A percentile compares a stretch with the other conserved stretches of the same genome.
Evolutionary conservation across 2,113 vertebrate genomes (phyloP).

Genomic region (Indri indri): DNA sequence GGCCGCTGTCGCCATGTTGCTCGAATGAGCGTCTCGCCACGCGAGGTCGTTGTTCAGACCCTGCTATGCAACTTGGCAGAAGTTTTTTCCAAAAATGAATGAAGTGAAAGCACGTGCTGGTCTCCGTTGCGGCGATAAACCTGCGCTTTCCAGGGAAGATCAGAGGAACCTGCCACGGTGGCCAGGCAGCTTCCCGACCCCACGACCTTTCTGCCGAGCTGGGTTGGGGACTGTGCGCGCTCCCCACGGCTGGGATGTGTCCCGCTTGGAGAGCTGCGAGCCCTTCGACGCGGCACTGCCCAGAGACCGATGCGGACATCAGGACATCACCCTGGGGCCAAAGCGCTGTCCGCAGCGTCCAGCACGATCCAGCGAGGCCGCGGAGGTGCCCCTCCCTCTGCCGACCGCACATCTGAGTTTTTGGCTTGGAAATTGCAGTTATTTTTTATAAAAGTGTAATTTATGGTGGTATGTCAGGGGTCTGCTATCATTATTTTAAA

Average conservation of each 20-base stretch:
- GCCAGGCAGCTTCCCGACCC: neutral
- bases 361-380: neutral
- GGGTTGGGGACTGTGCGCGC: neutral
- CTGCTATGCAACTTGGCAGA: neutral
- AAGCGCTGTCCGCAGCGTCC: neutral
- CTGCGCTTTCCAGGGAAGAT: rapidly evolving
- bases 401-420: too few species aligned
- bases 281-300: neutral
- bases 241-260: neutral
- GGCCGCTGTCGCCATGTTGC: neutral
- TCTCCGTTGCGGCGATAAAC: neutral
- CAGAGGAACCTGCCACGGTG: neutral
- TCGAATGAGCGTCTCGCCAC: neutral
- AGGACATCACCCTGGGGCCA: neutral
- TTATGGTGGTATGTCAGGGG: neutral
- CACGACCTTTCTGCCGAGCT: neutral
- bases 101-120: neutral
- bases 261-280: neutral
- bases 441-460: neutral
- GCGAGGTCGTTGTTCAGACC: neutral
- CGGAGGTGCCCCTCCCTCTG: neutral
- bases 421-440: neutral
- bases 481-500: neutral
- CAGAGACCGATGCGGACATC: neutral
- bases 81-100: neutral